Evolutionary conservation across 2,797 vertebrate species (phyloP).

Genomic region (Eurystomus glaucurus): DNA sequence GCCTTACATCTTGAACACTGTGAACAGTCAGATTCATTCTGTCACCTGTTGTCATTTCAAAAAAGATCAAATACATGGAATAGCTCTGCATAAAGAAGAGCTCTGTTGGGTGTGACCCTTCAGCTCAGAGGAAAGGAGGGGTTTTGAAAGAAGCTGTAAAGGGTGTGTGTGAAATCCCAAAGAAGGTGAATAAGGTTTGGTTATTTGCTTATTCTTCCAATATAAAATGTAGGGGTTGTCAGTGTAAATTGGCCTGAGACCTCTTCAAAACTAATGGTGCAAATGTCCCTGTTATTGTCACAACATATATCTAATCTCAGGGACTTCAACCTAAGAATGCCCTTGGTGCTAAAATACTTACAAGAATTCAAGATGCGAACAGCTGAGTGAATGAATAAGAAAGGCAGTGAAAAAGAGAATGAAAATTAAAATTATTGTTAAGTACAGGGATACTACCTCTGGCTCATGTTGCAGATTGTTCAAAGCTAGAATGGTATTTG

Average conservation of each 20-base stretch:
- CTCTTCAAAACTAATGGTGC: not conserved
- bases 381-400: not conserved
- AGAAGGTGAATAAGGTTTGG: not conserved
- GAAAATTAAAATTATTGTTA: not conserved
- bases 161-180: rapidly evolving
- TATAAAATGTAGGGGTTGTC: not conserved
- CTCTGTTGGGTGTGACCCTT: not conserved
- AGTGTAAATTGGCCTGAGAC: not conserved
- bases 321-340: not conserved
- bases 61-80: not conserved
- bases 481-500: not conserved
- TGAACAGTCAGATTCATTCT: not conserved
- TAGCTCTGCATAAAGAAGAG: not conserved
- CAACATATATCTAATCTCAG: not conserved
- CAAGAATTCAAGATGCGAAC: not conserved
- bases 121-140: not conserved
- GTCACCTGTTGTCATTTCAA: not conserved
- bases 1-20: not conserved
- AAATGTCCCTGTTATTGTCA: not conserved
- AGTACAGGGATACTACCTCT: not conserved
- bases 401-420: not conserved
- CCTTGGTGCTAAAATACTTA: not conserved
- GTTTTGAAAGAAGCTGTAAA: not conserved
- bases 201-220: not conserved
- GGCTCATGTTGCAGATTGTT: not conserved